Evolutionary conservation across 1,140 invertebrate species (phyloP).

Genomic region (Aethina tumida): DNA sequence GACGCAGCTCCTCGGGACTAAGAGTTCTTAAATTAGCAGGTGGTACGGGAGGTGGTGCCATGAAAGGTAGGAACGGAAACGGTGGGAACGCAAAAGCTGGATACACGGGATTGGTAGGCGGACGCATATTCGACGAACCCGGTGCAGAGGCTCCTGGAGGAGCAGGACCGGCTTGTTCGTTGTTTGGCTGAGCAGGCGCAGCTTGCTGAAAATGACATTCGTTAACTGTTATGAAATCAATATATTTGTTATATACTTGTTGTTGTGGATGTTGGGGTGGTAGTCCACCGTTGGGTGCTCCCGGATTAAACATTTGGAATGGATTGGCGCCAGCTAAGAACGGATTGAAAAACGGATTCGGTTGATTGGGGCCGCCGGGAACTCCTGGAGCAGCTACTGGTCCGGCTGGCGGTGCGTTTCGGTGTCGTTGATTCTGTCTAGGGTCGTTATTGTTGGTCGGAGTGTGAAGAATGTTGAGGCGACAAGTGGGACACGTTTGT

Average conservation of each 20-base stretch:
- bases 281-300: conserved; percentile 5
- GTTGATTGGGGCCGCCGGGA: conserved; percentile 26
- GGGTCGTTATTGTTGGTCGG: conserved; percentile 38
- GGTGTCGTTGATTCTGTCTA: conserved; percentile 31
- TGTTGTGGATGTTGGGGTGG: conserved; percentile 1
- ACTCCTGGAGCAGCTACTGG: too few relatives aligned
- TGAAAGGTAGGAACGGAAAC: conserved; percentile 46
- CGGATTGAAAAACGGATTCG: conserved; percentile 15
- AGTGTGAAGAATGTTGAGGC: conserved; percentile 85
- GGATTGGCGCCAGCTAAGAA: conserved; percentile 27
- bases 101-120: conserved; percentile 21
- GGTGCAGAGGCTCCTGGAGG: conserved; percentile 22
- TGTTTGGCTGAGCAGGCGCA: conserved; percentile 9
- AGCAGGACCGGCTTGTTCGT: conserved; percentile 17
- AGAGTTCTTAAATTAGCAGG: conserved; percentile 66
- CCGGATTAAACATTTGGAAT: conserved; percentile 25
- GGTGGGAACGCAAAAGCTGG: conserved; percentile 47
- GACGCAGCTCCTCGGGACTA: conserved; percentile 70
- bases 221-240: too few relatives aligned
- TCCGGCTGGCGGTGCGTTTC: conserved; percentile 23
- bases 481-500: conserved; percentile 98
- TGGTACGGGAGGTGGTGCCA: conserved; percentile 61
- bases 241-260: too few relatives aligned
- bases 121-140: conserved; percentile 8
- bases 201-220: too few relatives aligned